Percentiles rank a stretch among this genome's conserved stretches.
phyloP scores from a whole-genome alignment of 2,113 vertebrate species.

The Chaenocephalus aceratus region DNA sequence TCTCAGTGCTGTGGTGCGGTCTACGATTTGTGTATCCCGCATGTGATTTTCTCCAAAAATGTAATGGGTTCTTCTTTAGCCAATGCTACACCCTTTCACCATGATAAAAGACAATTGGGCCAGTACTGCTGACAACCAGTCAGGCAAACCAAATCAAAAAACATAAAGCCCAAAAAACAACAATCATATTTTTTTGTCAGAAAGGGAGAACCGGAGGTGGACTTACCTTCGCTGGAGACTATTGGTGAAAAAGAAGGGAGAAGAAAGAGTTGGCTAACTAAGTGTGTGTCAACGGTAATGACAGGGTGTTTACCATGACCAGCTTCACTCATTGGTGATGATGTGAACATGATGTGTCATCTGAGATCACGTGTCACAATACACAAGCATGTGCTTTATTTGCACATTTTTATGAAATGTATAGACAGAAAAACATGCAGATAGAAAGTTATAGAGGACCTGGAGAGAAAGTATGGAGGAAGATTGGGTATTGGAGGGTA shows the following conservation, averaged over 20 bases:
- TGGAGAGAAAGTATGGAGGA: not conserved
- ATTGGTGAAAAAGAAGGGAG: not conserved
- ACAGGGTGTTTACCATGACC: slow-evolving; percentile 13
- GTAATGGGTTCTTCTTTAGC: no score
- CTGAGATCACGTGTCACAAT: slow-evolving; percentile 3
- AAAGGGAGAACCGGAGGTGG: not conserved
- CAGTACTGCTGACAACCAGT: no score
- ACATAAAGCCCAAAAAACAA: not conserved
- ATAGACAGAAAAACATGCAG: not conserved
- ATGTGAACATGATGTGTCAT: slow-evolving; percentile 1
- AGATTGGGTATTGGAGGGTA: not conserved
- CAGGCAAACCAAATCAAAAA: no score
- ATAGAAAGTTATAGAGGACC: not conserved
- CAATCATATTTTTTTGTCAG: not conserved
- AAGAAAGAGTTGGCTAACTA: not conserved
- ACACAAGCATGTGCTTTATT: slow-evolving; percentile 32
- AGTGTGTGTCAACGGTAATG: slow-evolving; percentile 10
- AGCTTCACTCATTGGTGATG: not conserved
- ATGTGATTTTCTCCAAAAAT: no score
- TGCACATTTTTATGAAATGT: not conserved
- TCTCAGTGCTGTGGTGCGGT: no score
- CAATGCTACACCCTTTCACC: no score
- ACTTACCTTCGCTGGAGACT: slow-evolving; percentile 38
- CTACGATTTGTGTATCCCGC: no score
- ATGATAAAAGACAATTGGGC: no score